These are phyloP conservation scores for Philonicus albiceps DNA, from an alignment of 2,888 invertebrate species.

Conservation along the genomic window DNA sequence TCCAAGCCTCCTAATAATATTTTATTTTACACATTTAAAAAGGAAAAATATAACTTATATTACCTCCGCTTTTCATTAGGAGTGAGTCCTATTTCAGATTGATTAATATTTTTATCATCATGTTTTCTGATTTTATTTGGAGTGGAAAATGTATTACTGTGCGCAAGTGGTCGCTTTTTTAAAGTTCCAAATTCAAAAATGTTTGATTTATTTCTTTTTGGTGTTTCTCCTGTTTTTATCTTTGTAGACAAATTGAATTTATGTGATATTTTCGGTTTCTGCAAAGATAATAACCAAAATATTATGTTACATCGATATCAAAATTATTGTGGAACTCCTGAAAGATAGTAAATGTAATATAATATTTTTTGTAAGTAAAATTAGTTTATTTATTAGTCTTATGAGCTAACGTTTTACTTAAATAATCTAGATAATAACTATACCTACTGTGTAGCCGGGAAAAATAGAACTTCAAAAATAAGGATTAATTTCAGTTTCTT, in stretches of 20 bases:
- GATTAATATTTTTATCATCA: conserved; percentile 51
- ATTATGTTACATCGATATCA: neutral
- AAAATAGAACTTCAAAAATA: no score
- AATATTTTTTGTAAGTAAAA: no score
- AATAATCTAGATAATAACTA: no score
- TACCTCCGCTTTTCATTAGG: conserved; percentile 53
- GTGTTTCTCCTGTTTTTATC: neutral
- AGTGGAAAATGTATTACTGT: conserved; percentile 54
- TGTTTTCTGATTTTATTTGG: conserved; percentile 52
- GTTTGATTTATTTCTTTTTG: neutral
- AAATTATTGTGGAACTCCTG: no score
- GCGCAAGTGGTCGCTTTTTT: neutral
- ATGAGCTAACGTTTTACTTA: no score
- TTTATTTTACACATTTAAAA: neutral
- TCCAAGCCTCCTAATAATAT: neutral
- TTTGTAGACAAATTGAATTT: neutral
- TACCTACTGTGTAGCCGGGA: no score
- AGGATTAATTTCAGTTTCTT: no score
- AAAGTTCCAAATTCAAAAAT: neutral
- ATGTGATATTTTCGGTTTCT: neutral
- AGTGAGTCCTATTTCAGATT: conserved; percentile 53
- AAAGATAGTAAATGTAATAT: no score
- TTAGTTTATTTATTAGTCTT: no score
- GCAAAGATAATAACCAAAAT: neutral
- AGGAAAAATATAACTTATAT: neutral